Evolutionary conservation across 2,888 invertebrate genomes (phyloP).

Genomic region (Luffia ferchaultella): DNA sequence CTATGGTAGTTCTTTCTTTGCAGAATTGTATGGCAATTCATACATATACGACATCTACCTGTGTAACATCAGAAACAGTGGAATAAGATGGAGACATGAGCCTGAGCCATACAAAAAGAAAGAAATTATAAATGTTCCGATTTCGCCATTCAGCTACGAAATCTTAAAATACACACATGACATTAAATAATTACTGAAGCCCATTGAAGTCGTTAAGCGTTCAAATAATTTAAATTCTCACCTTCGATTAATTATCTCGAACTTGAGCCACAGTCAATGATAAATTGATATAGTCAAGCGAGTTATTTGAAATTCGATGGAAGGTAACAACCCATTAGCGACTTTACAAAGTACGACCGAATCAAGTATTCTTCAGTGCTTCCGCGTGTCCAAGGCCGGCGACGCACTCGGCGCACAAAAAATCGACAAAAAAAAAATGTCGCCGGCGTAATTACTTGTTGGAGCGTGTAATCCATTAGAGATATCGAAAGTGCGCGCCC

Average conservation of each 20-base stretch:
- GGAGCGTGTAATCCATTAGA: slow-evolving; percentile 21
- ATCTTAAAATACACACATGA: too few relatives aligned
- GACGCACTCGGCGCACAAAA: background rate
- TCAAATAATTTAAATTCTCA: background rate
- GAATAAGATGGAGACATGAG: too few relatives aligned
- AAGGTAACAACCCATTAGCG: background rate
- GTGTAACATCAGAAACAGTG: too few relatives aligned
- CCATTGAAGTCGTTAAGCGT: too few relatives aligned
- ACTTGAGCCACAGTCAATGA: background rate
- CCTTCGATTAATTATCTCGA: background rate
- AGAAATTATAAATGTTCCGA: too few relatives aligned
- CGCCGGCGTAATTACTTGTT: slow-evolving; percentile 24
- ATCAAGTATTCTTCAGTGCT: slow-evolving; percentile 27
- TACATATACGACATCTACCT: too few relatives aligned
- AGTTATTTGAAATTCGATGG: background rate
- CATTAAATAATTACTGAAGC: too few relatives aligned
- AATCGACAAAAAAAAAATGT: slow-evolving; percentile 17
- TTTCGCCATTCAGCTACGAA: too few relatives aligned
- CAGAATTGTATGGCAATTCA: too few relatives aligned
- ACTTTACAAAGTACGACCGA: too few relatives aligned
- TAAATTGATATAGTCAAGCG: background rate
- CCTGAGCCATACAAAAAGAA: too few relatives aligned
- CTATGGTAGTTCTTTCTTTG: too few relatives aligned
- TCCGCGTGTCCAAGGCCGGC: slow-evolving; percentile 42
- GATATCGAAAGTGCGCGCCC: slow-evolving; percentile 14